Percentiles rank a stretch among this genome's conserved stretches.
Conservation (phyloP, 2,888 invertebrate species). For the Ectemnius continuus region DNA sequence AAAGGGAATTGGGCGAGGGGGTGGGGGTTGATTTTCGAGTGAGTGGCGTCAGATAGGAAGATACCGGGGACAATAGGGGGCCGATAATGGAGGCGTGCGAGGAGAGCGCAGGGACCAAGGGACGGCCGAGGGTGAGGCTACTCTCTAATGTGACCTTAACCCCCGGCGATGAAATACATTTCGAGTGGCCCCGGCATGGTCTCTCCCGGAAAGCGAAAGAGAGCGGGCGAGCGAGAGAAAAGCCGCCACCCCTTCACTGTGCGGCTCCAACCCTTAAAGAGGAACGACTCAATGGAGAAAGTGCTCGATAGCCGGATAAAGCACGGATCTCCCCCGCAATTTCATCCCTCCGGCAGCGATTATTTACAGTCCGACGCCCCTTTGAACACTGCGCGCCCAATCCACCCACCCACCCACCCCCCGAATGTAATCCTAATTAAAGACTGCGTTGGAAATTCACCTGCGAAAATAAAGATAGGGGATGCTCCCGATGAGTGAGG, state of each 20-base stretch:
- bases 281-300: not conserved
- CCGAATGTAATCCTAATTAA: no score
- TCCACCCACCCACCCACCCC: no score
- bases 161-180: conserved; percentile 46
- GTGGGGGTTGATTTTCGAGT: no score
- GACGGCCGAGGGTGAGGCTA: conserved; percentile 13
- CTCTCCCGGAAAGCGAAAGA: conserved; percentile 3
- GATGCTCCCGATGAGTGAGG: no score
- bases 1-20: no score
- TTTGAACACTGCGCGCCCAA: no score
- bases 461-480: no score
- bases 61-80: conserved; percentile 29
- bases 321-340: not conserved
- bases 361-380: no score
- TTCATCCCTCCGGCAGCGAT: no score
- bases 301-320: conserved; percentile 4
- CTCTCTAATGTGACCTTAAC: conserved; percentile 48
- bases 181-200: conserved; percentile 31
- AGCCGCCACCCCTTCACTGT: not conserved
- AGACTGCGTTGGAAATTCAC: no score
- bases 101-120: not conserved
- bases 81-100: conserved; percentile 33
- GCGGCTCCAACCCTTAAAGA: not conserved
- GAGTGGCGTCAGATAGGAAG: no score
- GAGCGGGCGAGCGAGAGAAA: not conserved